phyloP scores from a whole-genome alignment of 2,797 vertebrate genomes.

The Sphenopsis melanotis region DNA sequence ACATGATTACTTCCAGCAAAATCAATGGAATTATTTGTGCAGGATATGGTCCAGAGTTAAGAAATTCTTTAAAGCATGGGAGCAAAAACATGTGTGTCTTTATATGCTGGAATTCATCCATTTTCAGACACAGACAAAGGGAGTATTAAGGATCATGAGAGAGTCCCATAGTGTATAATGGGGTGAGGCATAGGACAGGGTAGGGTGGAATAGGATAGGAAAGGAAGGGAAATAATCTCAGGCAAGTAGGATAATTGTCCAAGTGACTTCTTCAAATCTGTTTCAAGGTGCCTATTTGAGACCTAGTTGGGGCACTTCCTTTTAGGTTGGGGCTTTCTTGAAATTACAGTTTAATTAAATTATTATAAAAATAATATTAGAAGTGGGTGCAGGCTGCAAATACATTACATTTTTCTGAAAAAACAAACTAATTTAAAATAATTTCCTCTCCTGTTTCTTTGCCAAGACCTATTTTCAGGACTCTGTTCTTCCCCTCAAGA shows the following conservation, averaged over 20 bases:
- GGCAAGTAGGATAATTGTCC: neutral
- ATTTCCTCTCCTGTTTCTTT: constrained; percentile 18
- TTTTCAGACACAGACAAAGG: neutral
- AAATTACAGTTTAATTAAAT: neutral
- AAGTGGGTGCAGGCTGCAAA: neutral
- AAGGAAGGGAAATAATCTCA: neutral
- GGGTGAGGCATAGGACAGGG: neutral
- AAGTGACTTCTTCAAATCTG: neutral
- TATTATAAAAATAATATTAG: neutral
- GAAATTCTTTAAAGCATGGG: neutral
- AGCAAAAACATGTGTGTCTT: neutral
- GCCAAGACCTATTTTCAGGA: constrained; percentile 5
- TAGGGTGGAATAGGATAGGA: neutral
- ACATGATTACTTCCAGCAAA: neutral
- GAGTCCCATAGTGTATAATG: neutral
- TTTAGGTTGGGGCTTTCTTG: neutral
- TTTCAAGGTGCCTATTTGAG: neutral
- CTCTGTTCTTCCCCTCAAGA: neutral
- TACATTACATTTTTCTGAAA: neutral
- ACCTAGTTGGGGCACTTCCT: neutral
- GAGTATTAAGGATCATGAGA: neutral
- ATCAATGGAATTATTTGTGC: neutral
- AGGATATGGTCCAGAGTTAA: neutral
- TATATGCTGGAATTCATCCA: neutral
- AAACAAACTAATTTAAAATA: neutral